Conservation (phyloP, 2,797 vertebrate genomes). For the Hypotaenidia philippensis region DNA sequence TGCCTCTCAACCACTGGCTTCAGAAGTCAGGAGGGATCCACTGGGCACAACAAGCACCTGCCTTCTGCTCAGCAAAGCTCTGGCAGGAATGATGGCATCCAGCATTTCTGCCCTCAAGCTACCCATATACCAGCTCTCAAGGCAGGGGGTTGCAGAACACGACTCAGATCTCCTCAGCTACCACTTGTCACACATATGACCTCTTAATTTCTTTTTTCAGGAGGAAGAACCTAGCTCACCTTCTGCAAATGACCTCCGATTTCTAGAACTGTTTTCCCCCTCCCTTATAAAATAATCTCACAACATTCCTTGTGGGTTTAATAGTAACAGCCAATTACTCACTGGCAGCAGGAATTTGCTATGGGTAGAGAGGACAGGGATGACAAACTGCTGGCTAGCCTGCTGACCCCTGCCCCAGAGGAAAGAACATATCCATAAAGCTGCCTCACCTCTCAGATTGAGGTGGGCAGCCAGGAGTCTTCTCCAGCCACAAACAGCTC, state of each 20-base stretch:
- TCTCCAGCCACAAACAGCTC: background rate
- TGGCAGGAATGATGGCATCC: background rate
- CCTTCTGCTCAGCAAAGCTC: slow-evolving; percentile 3
- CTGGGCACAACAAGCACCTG: background rate
- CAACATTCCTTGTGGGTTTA: background rate
- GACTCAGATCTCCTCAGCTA: background rate
- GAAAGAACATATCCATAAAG: background rate
- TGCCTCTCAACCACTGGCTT: background rate
- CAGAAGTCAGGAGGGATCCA: slow-evolving; percentile 3
- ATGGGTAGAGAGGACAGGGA: background rate
- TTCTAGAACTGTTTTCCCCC: background rate
- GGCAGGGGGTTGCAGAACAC: background rate
- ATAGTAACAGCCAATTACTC: background rate
- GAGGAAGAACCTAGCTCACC: background rate
- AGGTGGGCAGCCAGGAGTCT: background rate
- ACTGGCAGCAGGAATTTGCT: background rate
- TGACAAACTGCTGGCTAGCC: background rate
- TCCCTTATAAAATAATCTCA: background rate
- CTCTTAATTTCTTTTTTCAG: background rate
- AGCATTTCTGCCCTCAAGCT: background rate
- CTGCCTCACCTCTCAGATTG: background rate
- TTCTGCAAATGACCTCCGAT: background rate
- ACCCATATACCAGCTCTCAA: slow-evolving; percentile 5
- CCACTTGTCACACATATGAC: background rate
- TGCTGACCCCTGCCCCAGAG: background rate